Percentiles rank a stretch among this genome's conserved stretches.
These are phyloP conservation scores for Drosophila affinis DNA, from an alignment of 2,888 invertebrate species.

Conservation along the genomic window DNA sequence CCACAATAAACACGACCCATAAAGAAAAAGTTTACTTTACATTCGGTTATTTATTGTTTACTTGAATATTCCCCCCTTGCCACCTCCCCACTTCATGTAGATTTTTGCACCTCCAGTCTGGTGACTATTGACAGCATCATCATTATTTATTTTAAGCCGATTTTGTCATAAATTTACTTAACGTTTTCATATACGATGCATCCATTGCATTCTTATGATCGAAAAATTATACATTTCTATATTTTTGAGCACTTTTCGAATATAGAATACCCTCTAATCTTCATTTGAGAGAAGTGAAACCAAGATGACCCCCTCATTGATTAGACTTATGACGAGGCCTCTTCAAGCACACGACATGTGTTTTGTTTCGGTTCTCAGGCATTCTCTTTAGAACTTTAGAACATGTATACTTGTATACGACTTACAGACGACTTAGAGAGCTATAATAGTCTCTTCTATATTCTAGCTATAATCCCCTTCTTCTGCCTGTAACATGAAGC, in stretches of 20 bases:
- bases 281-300: neutral
- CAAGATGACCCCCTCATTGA: no score
- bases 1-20: constrained; percentile 45
- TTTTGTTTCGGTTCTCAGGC: no score
- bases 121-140: constrained; percentile 31
- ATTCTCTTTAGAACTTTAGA: no score
- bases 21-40: constrained; percentile 23
- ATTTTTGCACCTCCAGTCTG: neutral
- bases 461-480: neutral
- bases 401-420: no score
- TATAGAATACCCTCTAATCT: neutral
- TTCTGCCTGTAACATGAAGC: no score
- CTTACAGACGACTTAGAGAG: no score
- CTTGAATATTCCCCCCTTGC: constrained; percentile 9
- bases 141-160: constrained; percentile 68
- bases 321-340: no score
- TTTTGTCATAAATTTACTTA: constrained; percentile 63
- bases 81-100: constrained; percentile 1
- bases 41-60: constrained; percentile 9
- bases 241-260: neutral
- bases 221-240: constrained; percentile 5
- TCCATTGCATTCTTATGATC: constrained; percentile 39
- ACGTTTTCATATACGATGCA: constrained; percentile 17
- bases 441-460: no score
- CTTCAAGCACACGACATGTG: no score